phyloP scores from a whole-genome alignment of 2,797 vertebrate genomes.

The Trichosurus vulpecula region DNA sequence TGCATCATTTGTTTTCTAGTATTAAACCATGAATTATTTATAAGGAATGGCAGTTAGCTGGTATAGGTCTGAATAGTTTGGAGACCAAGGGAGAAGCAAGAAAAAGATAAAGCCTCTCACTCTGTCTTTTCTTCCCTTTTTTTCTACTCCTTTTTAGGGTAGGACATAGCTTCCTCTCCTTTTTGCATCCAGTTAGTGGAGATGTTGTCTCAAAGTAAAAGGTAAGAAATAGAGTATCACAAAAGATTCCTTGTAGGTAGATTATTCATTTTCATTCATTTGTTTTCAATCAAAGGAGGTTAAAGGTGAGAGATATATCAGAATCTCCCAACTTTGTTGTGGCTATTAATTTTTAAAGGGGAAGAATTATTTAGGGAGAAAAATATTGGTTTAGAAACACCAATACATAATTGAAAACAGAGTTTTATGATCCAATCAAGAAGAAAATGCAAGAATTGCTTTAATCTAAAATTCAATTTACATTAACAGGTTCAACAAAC shows the following conservation, averaged over 20 bases:
- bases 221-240: background rate
- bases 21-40: background rate
- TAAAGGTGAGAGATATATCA: background rate
- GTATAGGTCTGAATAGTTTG: background rate
- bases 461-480: conserved; percentile 28
- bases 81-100: background rate
- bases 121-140: background rate
- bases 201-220: background rate
- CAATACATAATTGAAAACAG: background rate
- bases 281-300: background rate
- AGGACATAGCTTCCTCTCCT: background rate
- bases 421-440: background rate
- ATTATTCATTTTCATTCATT: background rate
- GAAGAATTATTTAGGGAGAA: background rate
- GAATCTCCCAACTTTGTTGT: background rate
- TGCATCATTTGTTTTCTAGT: background rate
- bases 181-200: background rate
- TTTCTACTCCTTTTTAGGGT: background rate
- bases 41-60: background rate
- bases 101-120: background rate
- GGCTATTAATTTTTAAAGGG: background rate
- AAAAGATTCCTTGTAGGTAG: background rate
- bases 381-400: conserved; percentile 14
- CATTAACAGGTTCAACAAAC: background rate
- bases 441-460: background rate